A percentile compares a stretch with the other conserved stretches of the same genome.
phyloP scores from a whole-genome alignment of 2,113 vertebrate genomes.

The Hystrix cristata region DNA sequence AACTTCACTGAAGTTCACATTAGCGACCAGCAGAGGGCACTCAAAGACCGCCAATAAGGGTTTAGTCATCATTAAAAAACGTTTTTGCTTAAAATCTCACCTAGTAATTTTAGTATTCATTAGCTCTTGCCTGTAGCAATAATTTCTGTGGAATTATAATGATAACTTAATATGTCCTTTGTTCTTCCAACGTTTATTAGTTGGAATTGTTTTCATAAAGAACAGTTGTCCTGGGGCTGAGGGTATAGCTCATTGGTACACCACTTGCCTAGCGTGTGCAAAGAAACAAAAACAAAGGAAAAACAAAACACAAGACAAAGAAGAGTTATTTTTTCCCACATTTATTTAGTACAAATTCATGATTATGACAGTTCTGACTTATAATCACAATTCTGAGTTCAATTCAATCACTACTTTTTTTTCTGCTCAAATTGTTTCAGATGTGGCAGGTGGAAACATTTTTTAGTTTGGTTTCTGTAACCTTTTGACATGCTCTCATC shows the following conservation, averaged over 20 bases:
- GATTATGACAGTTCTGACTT: background rate
- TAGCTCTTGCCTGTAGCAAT: background rate
- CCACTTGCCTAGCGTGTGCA: background rate
- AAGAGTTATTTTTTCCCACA: background rate
- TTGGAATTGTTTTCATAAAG: constrained; percentile 31
- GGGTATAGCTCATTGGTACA: background rate
- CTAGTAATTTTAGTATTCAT: constrained; percentile 3
- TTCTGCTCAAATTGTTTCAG: background rate
- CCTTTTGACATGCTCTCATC: background rate
- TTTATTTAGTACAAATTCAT: background rate
- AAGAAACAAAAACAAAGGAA: background rate
- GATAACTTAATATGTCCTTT: background rate
- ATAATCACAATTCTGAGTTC: background rate
- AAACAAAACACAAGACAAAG: background rate
- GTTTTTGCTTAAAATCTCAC: constrained; percentile 30
- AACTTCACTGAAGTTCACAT: background rate
- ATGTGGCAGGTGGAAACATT: background rate
- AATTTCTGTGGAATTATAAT: constrained; percentile 7
- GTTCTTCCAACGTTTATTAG: constrained; percentile 3
- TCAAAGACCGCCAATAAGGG: background rate
- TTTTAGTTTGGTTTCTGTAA: background rate
- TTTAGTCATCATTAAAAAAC: background rate
- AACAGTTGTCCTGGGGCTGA: background rate
- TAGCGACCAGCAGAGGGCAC: constrained; percentile 1
- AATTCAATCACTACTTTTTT: background rate